Evolutionary conservation across 2,797 vertebrate genomes (phyloP).

Genomic region (Sternarchorhynchus goeldii): DNA sequence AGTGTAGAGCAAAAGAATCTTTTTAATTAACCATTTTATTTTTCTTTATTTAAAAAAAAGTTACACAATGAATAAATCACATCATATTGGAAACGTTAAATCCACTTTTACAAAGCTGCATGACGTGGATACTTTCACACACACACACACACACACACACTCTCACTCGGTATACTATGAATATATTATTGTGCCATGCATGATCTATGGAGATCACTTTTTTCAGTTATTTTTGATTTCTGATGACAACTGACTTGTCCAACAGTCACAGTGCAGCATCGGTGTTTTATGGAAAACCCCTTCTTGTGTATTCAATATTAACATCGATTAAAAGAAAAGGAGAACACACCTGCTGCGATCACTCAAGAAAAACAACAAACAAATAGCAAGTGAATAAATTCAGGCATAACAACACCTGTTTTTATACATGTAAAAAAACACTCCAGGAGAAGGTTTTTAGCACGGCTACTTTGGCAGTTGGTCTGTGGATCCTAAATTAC

Average conservation of each 20-base stretch:
- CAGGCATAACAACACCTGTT: conserved; percentile 27
- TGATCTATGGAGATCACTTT: not conserved
- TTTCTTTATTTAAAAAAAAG: conserved; percentile 21
- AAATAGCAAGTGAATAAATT: conserved; percentile 15
- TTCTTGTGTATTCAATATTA: not conserved
- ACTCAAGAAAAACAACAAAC: not conserved
- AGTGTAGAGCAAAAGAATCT: conserved; percentile 23
- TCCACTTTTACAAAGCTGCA: conserved; percentile 31
- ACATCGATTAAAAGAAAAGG: conserved; percentile 8
- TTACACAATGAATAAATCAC: conserved; percentile 12
- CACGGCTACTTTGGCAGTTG: conserved; percentile 48
- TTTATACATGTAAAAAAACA: conserved; percentile 30
- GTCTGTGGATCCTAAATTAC: conserved; percentile 21
- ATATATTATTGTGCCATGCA: conserved; percentile 44
- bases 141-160: conserved; percentile 4
- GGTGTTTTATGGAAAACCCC: conserved; percentile 2
- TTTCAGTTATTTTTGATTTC: not conserved
- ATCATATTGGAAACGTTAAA: conserved; percentile 11
- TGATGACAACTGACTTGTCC: not conserved
- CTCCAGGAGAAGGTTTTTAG: conserved; percentile 14
- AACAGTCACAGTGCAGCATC: conserved; percentile 28
- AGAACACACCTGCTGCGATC: conserved; percentile 13
- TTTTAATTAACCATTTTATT: not conserved
- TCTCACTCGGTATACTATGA: not conserved
- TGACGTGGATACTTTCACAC: conserved; percentile 35